Evolutionary conservation across 2,888 invertebrate species (phyloP).

Genomic region (Saturnia pavonia): DNA sequence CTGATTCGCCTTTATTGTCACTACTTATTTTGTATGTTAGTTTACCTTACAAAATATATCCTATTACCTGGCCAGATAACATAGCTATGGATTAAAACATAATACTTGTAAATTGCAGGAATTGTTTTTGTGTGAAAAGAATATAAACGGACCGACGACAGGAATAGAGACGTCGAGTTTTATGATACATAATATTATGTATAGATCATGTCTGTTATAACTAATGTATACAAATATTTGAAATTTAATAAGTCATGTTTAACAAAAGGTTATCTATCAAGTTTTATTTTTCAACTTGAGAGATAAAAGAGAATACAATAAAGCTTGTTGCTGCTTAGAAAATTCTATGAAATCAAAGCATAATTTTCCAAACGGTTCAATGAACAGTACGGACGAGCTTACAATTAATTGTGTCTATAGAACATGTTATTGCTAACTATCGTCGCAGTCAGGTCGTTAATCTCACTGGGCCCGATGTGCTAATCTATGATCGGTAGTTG

Average conservation of each 20-base stretch:
- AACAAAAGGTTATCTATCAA: neutral
- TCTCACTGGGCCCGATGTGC: constrained; percentile 54
- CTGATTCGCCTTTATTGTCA: too few species aligned
- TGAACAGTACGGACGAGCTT: neutral
- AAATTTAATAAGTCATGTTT: neutral
- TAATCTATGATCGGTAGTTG: constrained; percentile 65
- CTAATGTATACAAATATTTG: too few species aligned
- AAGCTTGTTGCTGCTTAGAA: neutral
- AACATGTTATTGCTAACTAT: neutral
- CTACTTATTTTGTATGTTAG: too few species aligned
- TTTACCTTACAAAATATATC: too few species aligned
- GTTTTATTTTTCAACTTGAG: neutral
- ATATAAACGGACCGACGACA: too few species aligned
- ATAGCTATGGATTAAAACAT: too few species aligned
- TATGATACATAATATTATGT: too few species aligned
- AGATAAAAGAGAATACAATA: neutral
- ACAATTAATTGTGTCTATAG: neutral
- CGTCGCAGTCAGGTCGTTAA: constrained; percentile 46
- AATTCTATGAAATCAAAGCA: neutral
- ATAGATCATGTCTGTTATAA: too few species aligned
- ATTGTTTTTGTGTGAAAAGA: too few species aligned
- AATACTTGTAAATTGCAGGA: too few species aligned
- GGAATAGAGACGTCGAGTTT: too few species aligned
- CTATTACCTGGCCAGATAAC: too few species aligned
- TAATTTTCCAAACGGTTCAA: neutral